Evolutionary conservation across 1,140 invertebrate genomes (phyloP).

Genomic region (Diachasma alloeum): DNA sequence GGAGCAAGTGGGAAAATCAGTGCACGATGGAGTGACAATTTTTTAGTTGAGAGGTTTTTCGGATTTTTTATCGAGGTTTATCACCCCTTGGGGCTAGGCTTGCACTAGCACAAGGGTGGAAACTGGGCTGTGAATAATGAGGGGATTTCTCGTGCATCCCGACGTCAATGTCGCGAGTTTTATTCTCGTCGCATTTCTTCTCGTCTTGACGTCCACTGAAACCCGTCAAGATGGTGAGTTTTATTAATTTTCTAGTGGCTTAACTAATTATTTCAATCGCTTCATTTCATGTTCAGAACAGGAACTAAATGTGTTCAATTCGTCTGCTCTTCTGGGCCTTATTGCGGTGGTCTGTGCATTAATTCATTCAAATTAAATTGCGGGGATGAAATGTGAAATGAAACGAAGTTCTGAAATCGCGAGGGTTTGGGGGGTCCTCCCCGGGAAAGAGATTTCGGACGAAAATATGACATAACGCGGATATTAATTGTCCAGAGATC

Average conservation of each 20-base stretch:
- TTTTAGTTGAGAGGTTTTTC: too few species aligned
- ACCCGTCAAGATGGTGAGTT: constrained; percentile 19
- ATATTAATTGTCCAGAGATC: constrained; percentile 2
- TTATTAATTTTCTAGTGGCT: background rate
- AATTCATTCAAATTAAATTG: too few species aligned
- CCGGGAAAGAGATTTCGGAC: background rate
- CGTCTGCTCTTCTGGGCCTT: too few species aligned
- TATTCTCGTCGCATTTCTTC: background rate
- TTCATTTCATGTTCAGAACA: too few species aligned
- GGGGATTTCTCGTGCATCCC: background rate
- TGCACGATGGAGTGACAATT: too few species aligned
- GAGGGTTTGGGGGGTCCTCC: background rate
- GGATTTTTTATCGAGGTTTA: background rate
- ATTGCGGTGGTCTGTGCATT: too few species aligned
- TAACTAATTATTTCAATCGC: too few species aligned
- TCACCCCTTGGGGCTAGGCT: background rate
- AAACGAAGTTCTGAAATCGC: background rate
- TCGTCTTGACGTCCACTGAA: background rate
- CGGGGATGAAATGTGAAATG: too few species aligned
- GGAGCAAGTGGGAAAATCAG: background rate
- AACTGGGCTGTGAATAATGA: constrained; percentile 18
- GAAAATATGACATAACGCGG: background rate
- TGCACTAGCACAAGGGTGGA: background rate
- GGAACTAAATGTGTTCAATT: too few species aligned
- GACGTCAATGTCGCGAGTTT: background rate